phyloP scores from a whole-genome alignment of 2,888 invertebrate genomes.

The Morpho helenor region DNA sequence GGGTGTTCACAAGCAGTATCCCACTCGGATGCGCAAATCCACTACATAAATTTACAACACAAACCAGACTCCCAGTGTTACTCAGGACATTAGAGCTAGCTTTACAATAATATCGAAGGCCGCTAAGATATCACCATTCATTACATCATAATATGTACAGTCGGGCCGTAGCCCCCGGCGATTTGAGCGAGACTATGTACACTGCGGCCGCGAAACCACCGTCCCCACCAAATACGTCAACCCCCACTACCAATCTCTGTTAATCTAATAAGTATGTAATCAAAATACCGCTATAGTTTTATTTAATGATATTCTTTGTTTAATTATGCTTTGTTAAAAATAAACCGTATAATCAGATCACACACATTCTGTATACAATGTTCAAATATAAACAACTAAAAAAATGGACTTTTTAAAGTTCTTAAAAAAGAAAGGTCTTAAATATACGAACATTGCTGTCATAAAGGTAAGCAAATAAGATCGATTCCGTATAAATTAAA shows the following conservation, averaged over 20 bases:
- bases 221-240: background rate
- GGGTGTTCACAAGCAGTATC: constrained; percentile 6
- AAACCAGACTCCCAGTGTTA: constrained; percentile 20
- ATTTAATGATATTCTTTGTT: background rate
- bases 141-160: constrained; percentile 70
- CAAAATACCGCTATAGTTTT: background rate
- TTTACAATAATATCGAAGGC: constrained; percentile 78
- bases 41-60: constrained; percentile 4
- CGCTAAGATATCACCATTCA: constrained; percentile 78
- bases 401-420: too few relatives aligned
- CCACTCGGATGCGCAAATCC: constrained; percentile 14
- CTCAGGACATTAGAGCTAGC: constrained; percentile 63
- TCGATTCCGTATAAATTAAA: too few relatives aligned
- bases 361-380: too few relatives aligned
- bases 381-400: too few relatives aligned
- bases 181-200: constrained; percentile 52
- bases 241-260: constrained; percentile 3
- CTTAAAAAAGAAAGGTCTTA: too few relatives aligned
- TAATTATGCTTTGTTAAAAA: too few relatives aligned
- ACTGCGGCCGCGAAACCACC: constrained; percentile 34
- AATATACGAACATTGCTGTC: too few relatives aligned
- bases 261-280: constrained; percentile 9
- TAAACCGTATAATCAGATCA: too few relatives aligned
- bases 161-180: constrained; percentile 35
- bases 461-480: too few relatives aligned